Evolutionary conservation across 2,888 invertebrate species (phyloP).

Genomic region (Cryptus armator): DNA sequence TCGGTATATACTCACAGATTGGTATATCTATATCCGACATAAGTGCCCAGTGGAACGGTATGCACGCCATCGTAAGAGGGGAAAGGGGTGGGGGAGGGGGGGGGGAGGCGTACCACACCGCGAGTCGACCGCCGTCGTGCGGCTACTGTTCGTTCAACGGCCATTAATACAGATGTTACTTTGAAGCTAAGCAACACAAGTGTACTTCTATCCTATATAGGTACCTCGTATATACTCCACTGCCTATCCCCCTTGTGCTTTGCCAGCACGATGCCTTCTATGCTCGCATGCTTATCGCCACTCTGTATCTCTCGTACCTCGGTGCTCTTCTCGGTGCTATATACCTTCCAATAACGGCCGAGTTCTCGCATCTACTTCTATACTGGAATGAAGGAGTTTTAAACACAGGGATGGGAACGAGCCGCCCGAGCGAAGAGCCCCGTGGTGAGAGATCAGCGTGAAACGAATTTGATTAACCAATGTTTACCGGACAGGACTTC

Average conservation of each 20-base stretch:
- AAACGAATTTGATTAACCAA: conserved; percentile 3
- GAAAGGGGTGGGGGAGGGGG: background rate
- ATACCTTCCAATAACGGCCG: conserved; percentile 36
- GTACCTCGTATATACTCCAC: conserved; percentile 3
- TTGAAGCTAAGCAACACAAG: conserved; percentile 59
- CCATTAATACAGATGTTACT: conserved; percentile 71
- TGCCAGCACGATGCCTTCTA: conserved; percentile 47
- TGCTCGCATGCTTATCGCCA: conserved; percentile 67
- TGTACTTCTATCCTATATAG: conserved; percentile 12
- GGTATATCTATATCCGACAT: conserved; percentile 59
- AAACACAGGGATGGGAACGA: background rate
- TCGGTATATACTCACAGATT: conserved; percentile 10
- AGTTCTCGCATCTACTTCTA: conserved; percentile 1
- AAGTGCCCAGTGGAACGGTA: conserved; percentile 57
- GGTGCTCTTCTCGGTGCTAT: conserved; percentile 21
- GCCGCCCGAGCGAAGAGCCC: background rate
- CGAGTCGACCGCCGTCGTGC: conserved; percentile 51
- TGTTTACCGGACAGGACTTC: background rate
- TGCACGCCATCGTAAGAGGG: conserved; percentile 55
- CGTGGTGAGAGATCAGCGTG: conserved; percentile 5
- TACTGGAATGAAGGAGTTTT: background rate
- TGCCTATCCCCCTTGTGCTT: background rate
- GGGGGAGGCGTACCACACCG: conserved; percentile 30
- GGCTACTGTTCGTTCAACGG: conserved; percentile 62
- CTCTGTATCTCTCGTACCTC: conserved; percentile 54